Percentiles rank a stretch among this genome's conserved stretches.
phyloP scores from a whole-genome alignment of 2,113 vertebrate genomes.

The Arenaria interpres region DNA sequence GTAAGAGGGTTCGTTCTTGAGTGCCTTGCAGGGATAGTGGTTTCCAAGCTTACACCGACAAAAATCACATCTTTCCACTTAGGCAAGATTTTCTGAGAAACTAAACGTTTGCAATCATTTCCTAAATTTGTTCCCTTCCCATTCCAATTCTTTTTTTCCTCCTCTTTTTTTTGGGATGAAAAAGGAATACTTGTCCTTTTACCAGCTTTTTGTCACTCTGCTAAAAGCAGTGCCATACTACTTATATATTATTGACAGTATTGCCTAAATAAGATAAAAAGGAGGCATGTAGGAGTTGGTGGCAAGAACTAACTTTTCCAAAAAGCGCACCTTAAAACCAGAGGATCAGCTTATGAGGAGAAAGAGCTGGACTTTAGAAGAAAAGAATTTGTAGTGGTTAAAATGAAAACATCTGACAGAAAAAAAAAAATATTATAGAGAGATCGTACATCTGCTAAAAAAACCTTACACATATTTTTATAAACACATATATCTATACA shows the following conservation, averaged over 20 bases:
- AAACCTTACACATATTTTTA: neutral
- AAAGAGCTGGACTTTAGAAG: neutral
- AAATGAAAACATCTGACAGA: neutral
- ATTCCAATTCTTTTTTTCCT: neutral
- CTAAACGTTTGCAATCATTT: neutral
- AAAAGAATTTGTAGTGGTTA: neutral
- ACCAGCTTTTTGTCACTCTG: neutral
- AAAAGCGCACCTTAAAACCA: neutral
- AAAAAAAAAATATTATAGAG: neutral
- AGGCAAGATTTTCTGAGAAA: neutral
- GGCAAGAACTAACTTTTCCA: neutral
- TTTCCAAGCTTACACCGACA: neutral
- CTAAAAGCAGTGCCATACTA: neutral
- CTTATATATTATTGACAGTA: neutral
- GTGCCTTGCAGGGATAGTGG: neutral
- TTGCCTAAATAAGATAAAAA: neutral
- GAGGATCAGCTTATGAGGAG: neutral
- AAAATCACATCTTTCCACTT: neutral
- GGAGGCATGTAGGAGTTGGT: neutral
- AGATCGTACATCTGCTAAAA: neutral
- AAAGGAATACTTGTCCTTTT: neutral
- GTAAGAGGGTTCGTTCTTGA: neutral
- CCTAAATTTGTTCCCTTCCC: neutral
- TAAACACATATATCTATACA: neutral
- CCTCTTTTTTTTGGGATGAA: neutral